Evolutionary conservation across 2,888 invertebrate species (phyloP).

Genomic region (Dasysyrphus tricinctus): DNA sequence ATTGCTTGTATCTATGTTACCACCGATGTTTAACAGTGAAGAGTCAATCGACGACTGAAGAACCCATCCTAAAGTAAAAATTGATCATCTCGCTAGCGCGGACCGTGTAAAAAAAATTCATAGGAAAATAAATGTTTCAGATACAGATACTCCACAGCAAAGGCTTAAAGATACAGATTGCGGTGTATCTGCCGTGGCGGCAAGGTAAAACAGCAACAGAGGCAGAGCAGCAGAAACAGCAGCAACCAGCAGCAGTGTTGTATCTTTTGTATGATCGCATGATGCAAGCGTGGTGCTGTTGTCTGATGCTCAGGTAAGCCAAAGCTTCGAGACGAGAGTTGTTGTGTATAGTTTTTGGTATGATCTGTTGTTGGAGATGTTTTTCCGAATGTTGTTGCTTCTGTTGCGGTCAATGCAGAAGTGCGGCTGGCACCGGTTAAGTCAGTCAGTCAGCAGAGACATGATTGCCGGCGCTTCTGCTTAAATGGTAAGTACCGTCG

Average conservation of each 20-base stretch:
- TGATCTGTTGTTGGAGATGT: slow-evolving; percentile 65
- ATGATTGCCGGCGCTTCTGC: slow-evolving; percentile 70
- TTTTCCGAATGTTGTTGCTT: slow-evolving; percentile 60
- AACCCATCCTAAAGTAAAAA: slow-evolving; percentile 72
- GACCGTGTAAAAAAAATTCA: slow-evolving; percentile 61
- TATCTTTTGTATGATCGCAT: slow-evolving; percentile 71
- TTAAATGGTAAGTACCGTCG: slow-evolving; percentile 29
- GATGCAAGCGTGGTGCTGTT: slow-evolving; percentile 63
- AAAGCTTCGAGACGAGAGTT: neutral
- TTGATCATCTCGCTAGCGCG: slow-evolving; percentile 70
- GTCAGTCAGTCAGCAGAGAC: slow-evolving; percentile 47
- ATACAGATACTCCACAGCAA: slow-evolving; percentile 57
- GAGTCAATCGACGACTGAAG: slow-evolving; percentile 75
- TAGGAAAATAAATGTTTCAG: slow-evolving; percentile 70
- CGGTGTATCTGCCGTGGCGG: slow-evolving; percentile 50
- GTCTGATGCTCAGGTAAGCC: slow-evolving; percentile 34
- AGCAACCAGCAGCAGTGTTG: slow-evolving; percentile 34
- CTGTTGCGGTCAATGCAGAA: slow-evolving; percentile 45
- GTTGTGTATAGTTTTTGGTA: slow-evolving; percentile 40
- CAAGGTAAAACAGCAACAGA: slow-evolving; percentile 31
- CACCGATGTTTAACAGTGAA: slow-evolving; percentile 74
- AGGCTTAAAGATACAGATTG: slow-evolving; percentile 54
- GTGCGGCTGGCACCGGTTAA: slow-evolving; percentile 17
- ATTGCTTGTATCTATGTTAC: slow-evolving; percentile 58
- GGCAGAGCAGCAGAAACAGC: slow-evolving; percentile 44